These are phyloP conservation scores for Oreochromis grahami DNA, from an alignment of 2,797 vertebrate genomes.

Conservation along the genomic window DNA sequence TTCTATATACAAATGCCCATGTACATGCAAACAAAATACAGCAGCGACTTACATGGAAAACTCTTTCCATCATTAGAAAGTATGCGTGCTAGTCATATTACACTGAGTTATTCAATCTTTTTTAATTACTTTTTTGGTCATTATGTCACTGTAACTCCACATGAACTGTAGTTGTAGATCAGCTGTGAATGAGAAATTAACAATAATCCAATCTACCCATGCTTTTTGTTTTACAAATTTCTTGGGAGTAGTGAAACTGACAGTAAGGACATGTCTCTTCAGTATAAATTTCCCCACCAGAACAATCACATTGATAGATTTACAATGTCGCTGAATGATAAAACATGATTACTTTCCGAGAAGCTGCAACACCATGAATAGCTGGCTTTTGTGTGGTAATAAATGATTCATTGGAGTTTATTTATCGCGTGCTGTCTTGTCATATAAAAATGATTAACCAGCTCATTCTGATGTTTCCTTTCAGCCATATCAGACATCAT, in stretches of 20 bases:
- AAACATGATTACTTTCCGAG: constrained; percentile 59
- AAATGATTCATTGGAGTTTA: constrained; percentile 64
- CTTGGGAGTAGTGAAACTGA: constrained; percentile 17
- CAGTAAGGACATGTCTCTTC: constrained; percentile 40
- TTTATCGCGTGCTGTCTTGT: constrained; percentile 57
- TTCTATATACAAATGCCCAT: not conserved
- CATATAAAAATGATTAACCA: constrained; percentile 67
- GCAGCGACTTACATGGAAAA: not conserved
- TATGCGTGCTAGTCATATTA: not conserved
- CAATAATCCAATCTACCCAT: not conserved
- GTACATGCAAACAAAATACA: not conserved
- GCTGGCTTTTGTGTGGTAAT: constrained; percentile 51
- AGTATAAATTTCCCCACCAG: constrained; percentile 38
- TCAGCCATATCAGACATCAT: constrained; percentile 59
- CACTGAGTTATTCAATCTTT: not conserved
- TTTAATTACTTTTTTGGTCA: not conserved
- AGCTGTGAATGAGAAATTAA: constrained; percentile 1
- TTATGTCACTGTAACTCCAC: not conserved
- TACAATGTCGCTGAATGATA: constrained; percentile 48
- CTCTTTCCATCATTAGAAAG: not conserved
- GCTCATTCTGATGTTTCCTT: constrained; percentile 54
- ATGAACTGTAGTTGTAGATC: not conserved
- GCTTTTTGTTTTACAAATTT: constrained; percentile 28
- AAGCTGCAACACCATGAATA: constrained; percentile 27
- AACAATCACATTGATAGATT: constrained; percentile 61